Base-by-base conservation (phyloP, 2,113 vertebrate species). In the Furnarius figulus region DNA sequence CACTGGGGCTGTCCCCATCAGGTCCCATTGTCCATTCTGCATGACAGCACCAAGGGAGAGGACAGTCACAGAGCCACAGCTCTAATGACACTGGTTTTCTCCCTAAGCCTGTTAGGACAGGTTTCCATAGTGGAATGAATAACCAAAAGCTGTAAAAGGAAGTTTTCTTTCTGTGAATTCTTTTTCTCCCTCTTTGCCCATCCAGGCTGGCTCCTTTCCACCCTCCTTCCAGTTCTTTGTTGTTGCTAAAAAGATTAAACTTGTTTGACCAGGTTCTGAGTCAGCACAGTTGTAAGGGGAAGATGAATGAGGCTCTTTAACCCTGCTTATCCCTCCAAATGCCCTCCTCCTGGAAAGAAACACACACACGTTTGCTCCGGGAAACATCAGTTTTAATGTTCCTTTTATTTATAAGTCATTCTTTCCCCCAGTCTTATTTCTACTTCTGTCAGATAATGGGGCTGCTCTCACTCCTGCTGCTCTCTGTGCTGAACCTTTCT, bases 231-330 rank as follows among this genome's bases (percentile, higher is more conserved):
- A 80, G 66, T 97, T 92, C 88, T 96, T 95, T 95, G 59, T 96
- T 93, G 90, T 67, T 42, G 10, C 72, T 96, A 87, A 97, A 96
- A 95, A 96, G 89, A 96, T 97, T 95, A 97, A 96, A 95, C 72
- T 93, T 97, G 81, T 93, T 95, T 97, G 90, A 97, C 88, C 81
- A 97, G 75, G 92, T 97, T 97, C 85, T 94, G 93, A 97, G 91
- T 96, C 95, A 96, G 95, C 89, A 96, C 87, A 96, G 83, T 95
- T 96, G 92, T 93, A 96, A 96, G 74, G 49, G 77, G 91, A 97
- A 97, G 88, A 97, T 94, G 96, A 96, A 97, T 97, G 74, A 63
- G 66, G 77, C 74, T 96, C 82, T 97, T 97, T 97, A 95, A 97
- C 82, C 76, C 91, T 93, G 92, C 87, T 97, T 90, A 61, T 96